Evolutionary conservation across 2,888 invertebrate species (phyloP), one percentile per base, ranked within the genome.

Genomic region (Mesopsocus fuscifrons): DNA sequence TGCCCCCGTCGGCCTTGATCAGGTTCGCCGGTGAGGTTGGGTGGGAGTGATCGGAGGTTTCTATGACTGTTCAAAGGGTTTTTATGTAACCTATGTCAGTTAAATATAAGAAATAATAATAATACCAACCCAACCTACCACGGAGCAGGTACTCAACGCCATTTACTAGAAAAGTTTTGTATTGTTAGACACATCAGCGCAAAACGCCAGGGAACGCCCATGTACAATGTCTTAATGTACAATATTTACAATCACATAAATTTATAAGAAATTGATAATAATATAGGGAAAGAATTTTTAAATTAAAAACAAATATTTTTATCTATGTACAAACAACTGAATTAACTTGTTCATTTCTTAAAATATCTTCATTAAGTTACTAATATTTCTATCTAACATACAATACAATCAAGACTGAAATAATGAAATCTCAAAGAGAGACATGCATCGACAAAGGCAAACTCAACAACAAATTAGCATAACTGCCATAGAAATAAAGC

Each of bases 151-250:
- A n/a, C n/a, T n/a, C n/a, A n/a, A n/a, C n/a, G 26, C 26, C 11
- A 26, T 6, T 11, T 26, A 11, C 26, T 26, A 49, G 46, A 49
- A 49, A 49, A 45, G 47, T 46, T 48, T 47, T 49, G 47, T 49
- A 47, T 49, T n/a, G 47, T 49, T 42, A 49, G 48, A 38, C 38
- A 38, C 20, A 38, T 38, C 20, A 4, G 38, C 38, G 38, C 38
- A 38, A 15, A 26, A 20, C 38, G 38, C 38, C 17, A 38, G 13
- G 17, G 20, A 38, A 38, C 38, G 38, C 38, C 38, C 38, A 38
- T 38, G 15, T 38, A 38, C 38, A 38, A 38, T 38, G 9, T 38
- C 20, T 38, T 11, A 26, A 38, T 38, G 5, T 38, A 38, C 38
- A 38, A 20, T 38, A 38, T 38, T 38, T 38, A 38, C 38, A 38